Evolutionary conservation across 2,888 invertebrate species (phyloP).

Genomic region (Trissolcus japonicus): DNA sequence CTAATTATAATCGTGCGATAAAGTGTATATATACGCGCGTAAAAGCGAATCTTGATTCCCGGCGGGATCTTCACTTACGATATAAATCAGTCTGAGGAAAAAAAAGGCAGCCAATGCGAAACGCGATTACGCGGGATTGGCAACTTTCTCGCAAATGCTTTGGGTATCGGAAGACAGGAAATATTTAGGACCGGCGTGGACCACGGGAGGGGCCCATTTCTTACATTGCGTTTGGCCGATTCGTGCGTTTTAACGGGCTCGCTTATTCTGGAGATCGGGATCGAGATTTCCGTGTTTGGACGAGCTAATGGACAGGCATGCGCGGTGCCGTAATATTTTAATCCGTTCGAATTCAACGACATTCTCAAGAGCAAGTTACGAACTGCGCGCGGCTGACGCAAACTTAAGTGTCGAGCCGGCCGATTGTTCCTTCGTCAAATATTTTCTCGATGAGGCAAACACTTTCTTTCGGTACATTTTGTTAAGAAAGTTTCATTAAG

Average conservation of each 20-base stretch:
- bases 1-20: slow-evolving; percentile 9
- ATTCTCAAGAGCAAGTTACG: slow-evolving; percentile 38
- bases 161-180: slow-evolving; percentile 42
- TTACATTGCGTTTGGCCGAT: slow-evolving; percentile 36
- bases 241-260: slow-evolving; percentile 43
- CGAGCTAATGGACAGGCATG: slow-evolving; percentile 53
- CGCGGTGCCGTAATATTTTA: slow-evolving; percentile 51
- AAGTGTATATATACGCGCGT: slow-evolving; percentile 21
- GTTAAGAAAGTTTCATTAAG: slow-evolving; percentile 49
- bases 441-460: slow-evolving; percentile 45
- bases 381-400: slow-evolving; percentile 23
- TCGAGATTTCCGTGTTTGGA: slow-evolving; percentile 56
- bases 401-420: slow-evolving; percentile 27
- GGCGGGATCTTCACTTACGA: slow-evolving; percentile 12
- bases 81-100: slow-evolving; percentile 28
- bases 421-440: slow-evolving; percentile 50
- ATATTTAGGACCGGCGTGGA: slow-evolving; percentile 45
- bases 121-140: slow-evolving; percentile 36
- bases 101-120: slow-evolving; percentile 19
- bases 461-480: slow-evolving; percentile 48
- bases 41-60: slow-evolving; percentile 13
- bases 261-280: slow-evolving; percentile 47
- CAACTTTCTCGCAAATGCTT: slow-evolving; percentile 48
- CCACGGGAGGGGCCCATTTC: slow-evolving; percentile 45
- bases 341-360: slow-evolving; percentile 50